Percentiles rank a stretch among this genome's conserved stretches.
Conservation (phyloP, 2,888 invertebrate genomes). For the Hedya salicella region DNA sequence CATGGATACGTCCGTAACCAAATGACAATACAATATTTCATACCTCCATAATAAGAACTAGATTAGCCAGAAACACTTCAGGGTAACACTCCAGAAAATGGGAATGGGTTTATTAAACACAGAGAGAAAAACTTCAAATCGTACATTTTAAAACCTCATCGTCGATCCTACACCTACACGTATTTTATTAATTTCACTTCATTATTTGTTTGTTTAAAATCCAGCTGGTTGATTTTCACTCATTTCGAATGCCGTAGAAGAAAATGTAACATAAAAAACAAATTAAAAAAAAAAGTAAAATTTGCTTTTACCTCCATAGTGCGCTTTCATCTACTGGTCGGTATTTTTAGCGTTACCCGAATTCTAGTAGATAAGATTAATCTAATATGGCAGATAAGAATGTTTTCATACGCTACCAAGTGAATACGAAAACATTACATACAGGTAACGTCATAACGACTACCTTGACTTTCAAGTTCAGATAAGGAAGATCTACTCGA, state of each 20-base stretch:
- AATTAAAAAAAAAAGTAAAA: not conserved
- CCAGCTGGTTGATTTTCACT: not conserved
- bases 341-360: conserved; percentile 3
- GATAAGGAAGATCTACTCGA: conserved; percentile 22
- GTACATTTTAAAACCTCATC: not conserved
- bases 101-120: not conserved
- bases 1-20: too few relatives aligned
- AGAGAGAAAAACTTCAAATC: not conserved
- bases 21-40: too few relatives aligned
- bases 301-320: conserved; percentile 52
- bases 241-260: not conserved
- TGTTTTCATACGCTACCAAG: conserved; percentile 5
- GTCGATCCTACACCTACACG: too few relatives aligned
- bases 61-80: not conserved
- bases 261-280: not conserved
- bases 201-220: too few relatives aligned
- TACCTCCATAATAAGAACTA: too few relatives aligned
- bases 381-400: conserved; percentile 50
- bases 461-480: conserved; percentile 29
- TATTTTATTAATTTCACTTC: not conserved
- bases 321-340: conserved; percentile 45
- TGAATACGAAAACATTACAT: conserved; percentile 19
- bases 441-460: conserved; percentile 6
- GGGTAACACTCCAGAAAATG: not conserved
- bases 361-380: conserved; percentile 34